Conservation (phyloP, 1,140 invertebrate genomes). For the Forficula auricularia region DNA sequence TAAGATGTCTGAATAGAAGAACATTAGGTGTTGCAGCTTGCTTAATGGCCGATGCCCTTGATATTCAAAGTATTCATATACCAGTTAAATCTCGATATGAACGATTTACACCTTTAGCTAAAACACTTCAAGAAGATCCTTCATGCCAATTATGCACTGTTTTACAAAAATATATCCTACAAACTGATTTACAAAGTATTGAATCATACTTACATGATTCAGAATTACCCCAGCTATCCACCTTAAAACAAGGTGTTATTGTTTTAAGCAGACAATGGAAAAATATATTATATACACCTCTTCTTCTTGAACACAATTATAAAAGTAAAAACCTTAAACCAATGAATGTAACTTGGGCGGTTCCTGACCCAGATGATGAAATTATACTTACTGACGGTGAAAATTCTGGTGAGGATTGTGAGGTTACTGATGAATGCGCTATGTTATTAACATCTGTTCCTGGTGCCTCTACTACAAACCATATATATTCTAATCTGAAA, state of each 20-base stretch:
- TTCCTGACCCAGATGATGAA: constrained; percentile 63
- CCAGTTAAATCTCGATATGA: constrained; percentile 81
- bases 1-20: constrained; percentile 52
- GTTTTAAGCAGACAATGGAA: constrained; percentile 91
- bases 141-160: constrained; percentile 85
- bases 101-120: constrained; percentile 69
- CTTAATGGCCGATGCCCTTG: constrained; percentile 85
- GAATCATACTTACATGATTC: constrained; percentile 68
- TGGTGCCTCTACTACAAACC: constrained; percentile 11
- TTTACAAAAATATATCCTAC: constrained; percentile 66
- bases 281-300: constrained; percentile 83
- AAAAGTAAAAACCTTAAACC: constrained; percentile 62
- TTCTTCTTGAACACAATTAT: constrained; percentile 75
- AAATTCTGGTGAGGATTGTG: constrained; percentile 32
- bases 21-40: constrained; percentile 79
- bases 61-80: constrained; percentile 64
- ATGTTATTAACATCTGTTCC: constrained; percentile 47
- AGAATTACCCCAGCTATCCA: constrained; percentile 71
- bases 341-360: constrained; percentile 71
- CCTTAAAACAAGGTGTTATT: constrained; percentile 67
- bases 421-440: constrained; percentile 70
- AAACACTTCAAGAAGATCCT: constrained; percentile 86
- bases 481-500: too few species aligned
- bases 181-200: constrained; percentile 51
- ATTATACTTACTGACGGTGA: constrained; percentile 40